phyloP scores from a whole-genome alignment of 2,113 vertebrate genomes.

The Mus spicilegus region DNA sequence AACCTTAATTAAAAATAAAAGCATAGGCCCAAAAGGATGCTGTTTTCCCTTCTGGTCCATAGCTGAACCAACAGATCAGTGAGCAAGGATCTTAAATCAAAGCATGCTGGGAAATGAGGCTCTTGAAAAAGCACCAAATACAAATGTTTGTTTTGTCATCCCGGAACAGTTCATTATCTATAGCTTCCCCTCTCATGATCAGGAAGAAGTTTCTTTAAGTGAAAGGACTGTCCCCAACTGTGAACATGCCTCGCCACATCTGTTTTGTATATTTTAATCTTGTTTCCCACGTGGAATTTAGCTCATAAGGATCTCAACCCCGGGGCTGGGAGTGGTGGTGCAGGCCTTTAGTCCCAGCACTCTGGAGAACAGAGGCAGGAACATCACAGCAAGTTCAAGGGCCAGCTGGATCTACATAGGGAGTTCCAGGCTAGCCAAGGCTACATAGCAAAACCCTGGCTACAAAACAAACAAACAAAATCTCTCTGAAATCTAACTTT shows the following conservation, averaged over 20 bases:
- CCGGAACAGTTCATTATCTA: background rate
- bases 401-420: background rate
- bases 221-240: background rate
- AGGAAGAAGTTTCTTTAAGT: background rate
- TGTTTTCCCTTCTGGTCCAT: background rate
- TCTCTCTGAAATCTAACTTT: background rate
- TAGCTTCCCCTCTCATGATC: background rate
- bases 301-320: background rate
- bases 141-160: background rate
- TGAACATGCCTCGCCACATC: background rate
- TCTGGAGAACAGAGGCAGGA: background rate
- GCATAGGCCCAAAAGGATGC: background rate
- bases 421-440: background rate
- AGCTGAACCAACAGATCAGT: background rate
- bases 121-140: background rate
- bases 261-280: conserved; percentile 3
- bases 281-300: background rate
- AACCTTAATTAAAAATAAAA: conserved; percentile 71
- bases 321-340: background rate
- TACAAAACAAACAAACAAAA: background rate
- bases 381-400: background rate
- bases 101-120: background rate
- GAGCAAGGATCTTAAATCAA: background rate
- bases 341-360: background rate
- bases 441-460: no score